Evolutionary conservation across 2,797 vertebrate genomes (phyloP).

Genomic region (Mus caroli): DNA sequence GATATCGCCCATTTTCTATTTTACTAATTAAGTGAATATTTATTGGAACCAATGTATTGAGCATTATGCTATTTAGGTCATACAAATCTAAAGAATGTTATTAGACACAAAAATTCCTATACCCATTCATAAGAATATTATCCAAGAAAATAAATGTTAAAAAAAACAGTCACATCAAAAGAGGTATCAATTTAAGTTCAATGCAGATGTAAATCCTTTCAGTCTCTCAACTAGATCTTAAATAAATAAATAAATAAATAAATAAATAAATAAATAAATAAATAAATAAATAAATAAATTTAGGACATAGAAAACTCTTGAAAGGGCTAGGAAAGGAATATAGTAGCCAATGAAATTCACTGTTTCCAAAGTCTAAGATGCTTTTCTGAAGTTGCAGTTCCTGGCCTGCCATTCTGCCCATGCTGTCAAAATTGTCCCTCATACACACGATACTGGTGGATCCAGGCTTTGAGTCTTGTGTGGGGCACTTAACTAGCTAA

Average conservation of each 20-base stretch:
- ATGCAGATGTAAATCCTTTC: not conserved
- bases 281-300: not conserved
- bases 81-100: constrained; percentile 2
- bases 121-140: not conserved
- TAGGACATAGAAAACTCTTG: not conserved
- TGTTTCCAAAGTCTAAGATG: no score
- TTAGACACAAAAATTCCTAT: not conserved
- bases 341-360: not conserved
- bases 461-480: not conserved
- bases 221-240: not conserved
- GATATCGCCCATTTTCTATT: not conserved
- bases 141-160: not conserved
- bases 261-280: not conserved
- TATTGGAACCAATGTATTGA: not conserved
- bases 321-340: not conserved
- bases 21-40: not conserved
- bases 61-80: not conserved
- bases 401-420: not conserved
- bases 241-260: not conserved
- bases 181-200: not conserved
- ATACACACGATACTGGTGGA: not conserved
- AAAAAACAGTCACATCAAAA: not conserved
- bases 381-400: not conserved
- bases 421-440: not conserved
- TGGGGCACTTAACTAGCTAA: not conserved